Conservation (phyloP, 1,140 invertebrate species). For the Eumaeus atala region DNA sequence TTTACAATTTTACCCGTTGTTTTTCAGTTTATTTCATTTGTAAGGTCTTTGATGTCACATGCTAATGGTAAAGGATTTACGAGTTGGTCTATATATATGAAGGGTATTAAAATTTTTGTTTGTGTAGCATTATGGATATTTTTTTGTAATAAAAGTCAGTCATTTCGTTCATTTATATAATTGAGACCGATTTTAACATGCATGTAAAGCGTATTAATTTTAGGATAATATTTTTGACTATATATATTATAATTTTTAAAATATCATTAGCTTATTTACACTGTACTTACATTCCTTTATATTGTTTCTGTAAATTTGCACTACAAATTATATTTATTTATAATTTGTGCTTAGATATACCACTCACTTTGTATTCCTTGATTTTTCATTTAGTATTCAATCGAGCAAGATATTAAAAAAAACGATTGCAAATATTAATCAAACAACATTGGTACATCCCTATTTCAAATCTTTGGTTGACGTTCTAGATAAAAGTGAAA, state of each 20-base stretch:
- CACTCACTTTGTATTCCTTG: not conserved
- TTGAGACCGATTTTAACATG: not conserved
- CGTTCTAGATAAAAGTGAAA: not conserved
- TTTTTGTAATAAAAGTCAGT: not conserved
- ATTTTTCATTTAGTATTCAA: not conserved
- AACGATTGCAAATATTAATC: not conserved
- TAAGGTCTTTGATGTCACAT: constrained; percentile 1
- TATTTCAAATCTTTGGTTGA: not conserved
- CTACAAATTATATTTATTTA: not conserved
- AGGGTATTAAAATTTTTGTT: not conserved
- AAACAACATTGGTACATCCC: not conserved
- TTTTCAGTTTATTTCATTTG: not conserved
- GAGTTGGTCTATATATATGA: not conserved
- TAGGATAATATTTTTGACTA: not conserved
- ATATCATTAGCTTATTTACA: not conserved
- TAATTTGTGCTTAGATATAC: not conserved
- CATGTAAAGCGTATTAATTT: not conserved
- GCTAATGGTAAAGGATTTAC: not conserved
- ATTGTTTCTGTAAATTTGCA: not conserved
- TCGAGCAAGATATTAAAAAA: not conserved
- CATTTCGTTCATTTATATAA: not conserved
- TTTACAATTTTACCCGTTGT: constrained; percentile 8
- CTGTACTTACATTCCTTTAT: not conserved
- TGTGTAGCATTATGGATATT: not conserved
- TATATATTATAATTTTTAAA: not conserved